A percentile compares a stretch with the other conserved stretches of the same genome.
Evolutionary conservation across 2,113 vertebrate genomes (phyloP).

Genomic region (Recurvirostra avosetta): DNA sequence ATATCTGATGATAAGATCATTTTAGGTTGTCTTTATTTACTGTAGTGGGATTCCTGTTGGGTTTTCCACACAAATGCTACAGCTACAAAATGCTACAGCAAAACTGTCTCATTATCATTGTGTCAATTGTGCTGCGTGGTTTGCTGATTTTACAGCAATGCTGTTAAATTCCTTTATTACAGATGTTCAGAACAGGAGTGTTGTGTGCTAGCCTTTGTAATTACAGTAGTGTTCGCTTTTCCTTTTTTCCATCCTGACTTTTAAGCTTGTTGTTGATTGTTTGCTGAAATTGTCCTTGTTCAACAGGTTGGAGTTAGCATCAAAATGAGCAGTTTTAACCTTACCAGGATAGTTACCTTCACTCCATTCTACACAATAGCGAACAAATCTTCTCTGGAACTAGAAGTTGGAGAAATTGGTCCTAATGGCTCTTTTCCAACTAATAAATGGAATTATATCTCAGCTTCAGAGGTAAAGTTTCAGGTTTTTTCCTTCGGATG

Average conservation of each 20-base stretch:
- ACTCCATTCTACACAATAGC: conserved; percentile 93
- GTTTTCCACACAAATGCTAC: background rate
- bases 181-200: background rate
- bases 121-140: background rate
- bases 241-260: background rate
- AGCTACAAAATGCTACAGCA: background rate
- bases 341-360: conserved; percentile 90
- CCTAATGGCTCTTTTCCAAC: conserved; percentile 63
- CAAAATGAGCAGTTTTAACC: conserved; percentile 94
- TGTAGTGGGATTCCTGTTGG: background rate
- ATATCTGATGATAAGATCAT: background rate
- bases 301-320: conserved; percentile 92
- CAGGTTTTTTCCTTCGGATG: background rate
- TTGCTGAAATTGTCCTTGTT: background rate
- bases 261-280: background rate
- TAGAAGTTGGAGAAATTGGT: conserved; percentile 91
- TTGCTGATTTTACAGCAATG: background rate
- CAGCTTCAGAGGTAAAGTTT: conserved; percentile 82
- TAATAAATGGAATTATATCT: conserved; percentile 87
- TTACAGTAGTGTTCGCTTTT: background rate
- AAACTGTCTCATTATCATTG: background rate
- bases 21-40: background rate
- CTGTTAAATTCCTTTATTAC: background rate
- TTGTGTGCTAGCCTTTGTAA: background rate
- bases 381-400: conserved; percentile 89